Percentiles rank a stretch among this genome's conserved stretches.
These are phyloP conservation scores for Pseudopodoces humilis DNA, from an alignment of 2,113 vertebrate species.

Conservation along the genomic window DNA sequence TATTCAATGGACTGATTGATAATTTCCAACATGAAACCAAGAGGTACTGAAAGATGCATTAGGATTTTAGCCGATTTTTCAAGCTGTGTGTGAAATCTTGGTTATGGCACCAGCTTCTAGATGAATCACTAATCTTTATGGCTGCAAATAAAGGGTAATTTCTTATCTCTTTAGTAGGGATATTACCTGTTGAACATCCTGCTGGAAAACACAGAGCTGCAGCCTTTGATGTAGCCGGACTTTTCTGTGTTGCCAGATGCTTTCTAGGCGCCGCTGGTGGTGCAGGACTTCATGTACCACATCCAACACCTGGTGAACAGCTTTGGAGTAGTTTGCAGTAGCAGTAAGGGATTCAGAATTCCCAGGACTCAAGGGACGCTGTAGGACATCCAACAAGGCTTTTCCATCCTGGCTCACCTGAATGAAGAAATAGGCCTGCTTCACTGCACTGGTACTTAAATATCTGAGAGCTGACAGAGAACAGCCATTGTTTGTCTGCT, in stretches of 20 bases:
- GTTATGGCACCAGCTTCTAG: not conserved
- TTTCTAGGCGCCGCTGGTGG: conserved; percentile 93
- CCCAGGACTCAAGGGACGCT: conserved; percentile 92
- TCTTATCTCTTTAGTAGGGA: not conserved
- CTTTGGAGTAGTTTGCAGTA: conserved; percentile 97
- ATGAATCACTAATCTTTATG: not conserved
- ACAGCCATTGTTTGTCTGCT: not conserved
- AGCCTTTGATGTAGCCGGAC: conserved; percentile 96
- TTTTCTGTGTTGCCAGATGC: conserved; percentile 97
- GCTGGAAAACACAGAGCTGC: conserved; percentile 98
- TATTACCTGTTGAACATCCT: conserved; percentile 96
- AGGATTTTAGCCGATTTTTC: not conserved
- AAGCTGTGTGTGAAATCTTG: not conserved
- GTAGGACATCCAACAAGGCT: conserved; percentile 92
- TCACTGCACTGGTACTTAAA: not conserved
- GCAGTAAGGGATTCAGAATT: conserved; percentile 96
- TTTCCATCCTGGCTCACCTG: conserved; percentile 98
- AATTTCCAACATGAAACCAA: not conserved
- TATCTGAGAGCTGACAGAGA: not conserved
- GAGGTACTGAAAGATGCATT: not conserved
- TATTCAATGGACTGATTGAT: not conserved
- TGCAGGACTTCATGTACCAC: conserved; percentile 96
- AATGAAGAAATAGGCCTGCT: not conserved
- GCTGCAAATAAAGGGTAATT: not conserved
- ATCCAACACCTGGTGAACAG: conserved; percentile 95